Conservation (phyloP, 2,113 vertebrate species). For the Penelope pileata region DNA sequence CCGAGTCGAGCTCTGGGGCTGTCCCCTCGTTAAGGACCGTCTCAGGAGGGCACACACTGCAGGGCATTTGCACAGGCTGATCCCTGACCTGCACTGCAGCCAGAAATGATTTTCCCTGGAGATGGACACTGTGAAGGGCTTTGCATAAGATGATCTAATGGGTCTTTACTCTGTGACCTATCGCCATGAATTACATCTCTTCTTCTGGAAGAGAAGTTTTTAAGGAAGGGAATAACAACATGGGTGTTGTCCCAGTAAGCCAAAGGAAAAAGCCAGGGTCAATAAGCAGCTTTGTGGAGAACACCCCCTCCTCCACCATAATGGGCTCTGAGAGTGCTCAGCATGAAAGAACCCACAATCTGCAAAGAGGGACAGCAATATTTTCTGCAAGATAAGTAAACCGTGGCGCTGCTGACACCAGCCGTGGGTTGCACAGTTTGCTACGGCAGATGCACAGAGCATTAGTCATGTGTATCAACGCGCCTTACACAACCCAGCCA, state of each 20-base stretch:
- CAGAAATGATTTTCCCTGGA: not conserved
- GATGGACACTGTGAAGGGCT: not conserved
- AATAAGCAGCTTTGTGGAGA: not conserved
- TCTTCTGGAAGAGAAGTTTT: not conserved
- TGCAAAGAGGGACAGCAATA: not conserved
- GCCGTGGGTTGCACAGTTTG: not conserved
- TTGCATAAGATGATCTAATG: not conserved
- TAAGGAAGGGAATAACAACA: not conserved
- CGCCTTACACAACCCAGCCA: rapidly evolving
- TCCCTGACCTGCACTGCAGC: not conserved
- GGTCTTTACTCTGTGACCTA: not conserved
- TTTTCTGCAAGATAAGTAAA: not conserved
- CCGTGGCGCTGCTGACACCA: rapidly evolving
- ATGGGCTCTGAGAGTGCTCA: not conserved
- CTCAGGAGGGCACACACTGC: not conserved
- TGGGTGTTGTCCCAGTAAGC: not conserved
- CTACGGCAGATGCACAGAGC: not conserved
- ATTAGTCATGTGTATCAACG: not conserved
- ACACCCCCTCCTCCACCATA: not conserved
- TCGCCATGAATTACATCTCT: not conserved
- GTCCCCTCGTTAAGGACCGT: rapidly evolving
- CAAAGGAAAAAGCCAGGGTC: not conserved
- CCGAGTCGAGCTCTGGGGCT: too few species aligned
- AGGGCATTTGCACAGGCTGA: not conserved
- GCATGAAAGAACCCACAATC: not conserved